Base-by-base conservation (phyloP, 1,140 invertebrate species). In the Holcopasites calliopsidis region DNA sequence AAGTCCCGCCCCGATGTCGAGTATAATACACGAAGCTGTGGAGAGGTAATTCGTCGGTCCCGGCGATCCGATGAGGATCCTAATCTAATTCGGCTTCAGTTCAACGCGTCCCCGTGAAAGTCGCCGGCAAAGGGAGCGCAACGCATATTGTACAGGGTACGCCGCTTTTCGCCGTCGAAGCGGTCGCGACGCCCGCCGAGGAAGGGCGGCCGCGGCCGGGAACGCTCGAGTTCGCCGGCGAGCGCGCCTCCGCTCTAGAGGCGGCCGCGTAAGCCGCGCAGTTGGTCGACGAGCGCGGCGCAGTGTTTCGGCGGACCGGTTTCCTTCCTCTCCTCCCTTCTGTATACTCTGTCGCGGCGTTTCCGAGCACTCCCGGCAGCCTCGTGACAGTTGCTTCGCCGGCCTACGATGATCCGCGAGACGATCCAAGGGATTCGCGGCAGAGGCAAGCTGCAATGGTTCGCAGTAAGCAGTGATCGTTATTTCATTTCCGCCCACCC, bases 241-340 rank as follows among this genome's bases (percentile, higher is more conserved):
- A 55, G 58, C 75, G 69, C 50, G 69, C 21, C 49, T 64, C 38
- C 35, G n/a, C 10, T 5, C n/a, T 54, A 35, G 49, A 57, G 23
- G 28, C 50, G 40, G 31, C 55, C 74, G 54, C 64, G 50, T 8
- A 58, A 72, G 66, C 52, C 79, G 79, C 71, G 82, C 79, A 86
- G 85, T 86, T 84, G 75, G 72, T 86, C 76, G 83, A 76, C 72
- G 73, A 85, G 83, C 82, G 82, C 77, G 66, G 57, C 77, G 55
- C 79, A 38, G 77, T 69, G 69, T 75, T n/a, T 35, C 26, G 21
- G 54, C n/a, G 21, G 44, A 44, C 4, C n/a, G 33, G 33, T 71
- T 49, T 73, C 11, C 35, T 57, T 50, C 47, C 38, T 64, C 4
- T 77, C 18, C 23, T 64, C 52, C 47, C 28, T 11, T 7, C 21